Evolutionary conservation across 2,888 invertebrate species (phyloP).

Genomic region (Drosophila niveifrons): DNA sequence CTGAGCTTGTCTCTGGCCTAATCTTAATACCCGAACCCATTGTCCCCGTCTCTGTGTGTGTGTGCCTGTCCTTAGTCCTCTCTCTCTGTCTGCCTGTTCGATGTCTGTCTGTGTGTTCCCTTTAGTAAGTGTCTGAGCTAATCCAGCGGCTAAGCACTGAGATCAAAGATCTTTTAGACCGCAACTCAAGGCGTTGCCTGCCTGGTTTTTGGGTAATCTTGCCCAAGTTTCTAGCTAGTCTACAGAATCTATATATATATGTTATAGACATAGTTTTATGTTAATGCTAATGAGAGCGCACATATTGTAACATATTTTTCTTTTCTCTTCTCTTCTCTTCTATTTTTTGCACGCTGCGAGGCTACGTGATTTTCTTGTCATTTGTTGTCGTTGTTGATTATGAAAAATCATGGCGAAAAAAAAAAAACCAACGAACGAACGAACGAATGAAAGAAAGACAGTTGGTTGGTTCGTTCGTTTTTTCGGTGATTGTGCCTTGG

Average conservation of each 20-base stretch:
- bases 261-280: too few relatives aligned
- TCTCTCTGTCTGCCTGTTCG: constrained; percentile 33
- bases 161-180: constrained; percentile 79
- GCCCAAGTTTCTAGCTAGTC: background rate
- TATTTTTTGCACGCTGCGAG: constrained; percentile 1
- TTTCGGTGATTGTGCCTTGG: constrained; percentile 38
- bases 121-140: constrained; percentile 69
- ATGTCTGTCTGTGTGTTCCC: constrained; percentile 9
- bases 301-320: too few relatives aligned
- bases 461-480: constrained; percentile 38
- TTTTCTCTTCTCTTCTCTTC: too few relatives aligned
- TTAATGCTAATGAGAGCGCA: too few relatives aligned
- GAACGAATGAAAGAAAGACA: constrained; percentile 44
- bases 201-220: constrained; percentile 51
- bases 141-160: constrained; percentile 74
- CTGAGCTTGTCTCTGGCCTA: constrained; percentile 42
- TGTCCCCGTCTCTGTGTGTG: constrained; percentile 38
- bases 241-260: too few relatives aligned
- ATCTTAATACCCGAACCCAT: constrained; percentile 55
- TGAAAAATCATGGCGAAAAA: constrained; percentile 78
- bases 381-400: constrained; percentile 69
- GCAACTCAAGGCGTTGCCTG: constrained; percentile 46
- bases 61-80: constrained; percentile 13
- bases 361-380: constrained; percentile 74
- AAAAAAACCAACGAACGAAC: constrained; percentile 44